A percentile compares a stretch with the other conserved stretches of the same genome.
These are phyloP conservation scores for Oophaga sylvatica DNA, from an alignment of 2,797 vertebrate genomes.

Conservation along the genomic window DNA sequence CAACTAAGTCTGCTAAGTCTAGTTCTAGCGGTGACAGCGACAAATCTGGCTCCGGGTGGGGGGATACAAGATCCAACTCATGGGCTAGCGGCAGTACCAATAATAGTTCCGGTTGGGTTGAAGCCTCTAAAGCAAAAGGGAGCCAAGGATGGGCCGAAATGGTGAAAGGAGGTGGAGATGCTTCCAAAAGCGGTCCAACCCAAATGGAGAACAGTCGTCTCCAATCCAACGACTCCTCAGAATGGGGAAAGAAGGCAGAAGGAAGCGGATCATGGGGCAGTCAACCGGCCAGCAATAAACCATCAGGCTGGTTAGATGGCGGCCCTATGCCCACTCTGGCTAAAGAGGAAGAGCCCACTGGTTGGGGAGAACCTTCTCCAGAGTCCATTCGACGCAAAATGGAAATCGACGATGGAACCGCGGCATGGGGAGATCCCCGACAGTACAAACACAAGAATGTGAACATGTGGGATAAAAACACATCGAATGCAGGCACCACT, in stretches of 20 bases:
- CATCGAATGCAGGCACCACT: constrained; percentile 71
- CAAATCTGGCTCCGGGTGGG: constrained; percentile 91
- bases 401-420: constrained; percentile 96
- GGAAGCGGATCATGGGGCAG: constrained; percentile 78
- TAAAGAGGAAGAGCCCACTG: constrained; percentile 84
- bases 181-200: constrained; percentile 69
- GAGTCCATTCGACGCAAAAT: constrained; percentile 92
- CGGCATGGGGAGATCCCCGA: constrained; percentile 95
- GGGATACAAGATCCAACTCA: constrained; percentile 80
- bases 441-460: constrained; percentile 86
- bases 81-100: constrained; percentile 82
- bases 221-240: constrained; percentile 74
- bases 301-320: constrained; percentile 87
- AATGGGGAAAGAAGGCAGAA: constrained; percentile 87
- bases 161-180: constrained; percentile 85
- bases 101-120: constrained; percentile 83
- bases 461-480: constrained; percentile 93
- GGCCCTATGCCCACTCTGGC: constrained; percentile 81
- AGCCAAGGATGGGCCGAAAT: constrained; percentile 88
- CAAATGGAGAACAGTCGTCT: constrained; percentile 61
- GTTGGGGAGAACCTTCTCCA: constrained; percentile 97
- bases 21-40: constrained; percentile 91
- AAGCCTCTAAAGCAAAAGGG: constrained; percentile 82
- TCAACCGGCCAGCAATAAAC: constrained; percentile 77
- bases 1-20: constrained; percentile 85